Evolutionary conservation across 1,140 invertebrate species (phyloP).

Genomic region (Drosophila bocqueti): DNA sequence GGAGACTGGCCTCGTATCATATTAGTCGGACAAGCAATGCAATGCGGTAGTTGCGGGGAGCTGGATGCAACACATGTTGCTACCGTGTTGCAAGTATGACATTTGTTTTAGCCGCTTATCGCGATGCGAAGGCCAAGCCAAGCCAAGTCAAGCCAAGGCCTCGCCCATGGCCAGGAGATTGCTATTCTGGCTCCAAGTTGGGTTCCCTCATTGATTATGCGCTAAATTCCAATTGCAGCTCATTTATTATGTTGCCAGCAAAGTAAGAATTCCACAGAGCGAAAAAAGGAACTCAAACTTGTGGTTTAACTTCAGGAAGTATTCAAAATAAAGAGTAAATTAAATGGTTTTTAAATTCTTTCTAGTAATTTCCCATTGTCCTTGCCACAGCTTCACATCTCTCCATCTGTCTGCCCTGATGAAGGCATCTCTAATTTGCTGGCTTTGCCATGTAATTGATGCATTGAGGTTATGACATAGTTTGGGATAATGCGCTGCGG

Average conservation of each 20-base stretch:
- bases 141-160: slow-evolving; percentile 31
- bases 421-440: slow-evolving; percentile 71
- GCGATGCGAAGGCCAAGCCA: slow-evolving; percentile 50
- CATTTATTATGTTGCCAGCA: slow-evolving; percentile 65
- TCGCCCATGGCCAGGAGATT: slow-evolving; percentile 34
- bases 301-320: background rate
- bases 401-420: slow-evolving; percentile 20
- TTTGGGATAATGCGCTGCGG: slow-evolving; percentile 67
- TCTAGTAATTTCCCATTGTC: background rate
- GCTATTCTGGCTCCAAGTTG: slow-evolving; percentile 23
- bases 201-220: slow-evolving; percentile 64
- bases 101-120: slow-evolving; percentile 82
- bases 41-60: slow-evolving; percentile 58
- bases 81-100: slow-evolving; percentile 78
- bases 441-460: slow-evolving; percentile 73
- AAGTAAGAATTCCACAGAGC: background rate
- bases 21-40: slow-evolving; percentile 76
- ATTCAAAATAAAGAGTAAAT: background rate
- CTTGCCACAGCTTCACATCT: background rate
- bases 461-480: slow-evolving; percentile 77
- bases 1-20: slow-evolving; percentile 68
- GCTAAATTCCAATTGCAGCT: slow-evolving; percentile 72
- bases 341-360: background rate
- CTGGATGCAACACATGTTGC: slow-evolving; percentile 68
- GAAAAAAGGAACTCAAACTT: background rate